Percentiles rank a stretch among this genome's conserved stretches.
phyloP scores from a whole-genome alignment of 1,140 invertebrate species.

The Ceratina australensis region DNA sequence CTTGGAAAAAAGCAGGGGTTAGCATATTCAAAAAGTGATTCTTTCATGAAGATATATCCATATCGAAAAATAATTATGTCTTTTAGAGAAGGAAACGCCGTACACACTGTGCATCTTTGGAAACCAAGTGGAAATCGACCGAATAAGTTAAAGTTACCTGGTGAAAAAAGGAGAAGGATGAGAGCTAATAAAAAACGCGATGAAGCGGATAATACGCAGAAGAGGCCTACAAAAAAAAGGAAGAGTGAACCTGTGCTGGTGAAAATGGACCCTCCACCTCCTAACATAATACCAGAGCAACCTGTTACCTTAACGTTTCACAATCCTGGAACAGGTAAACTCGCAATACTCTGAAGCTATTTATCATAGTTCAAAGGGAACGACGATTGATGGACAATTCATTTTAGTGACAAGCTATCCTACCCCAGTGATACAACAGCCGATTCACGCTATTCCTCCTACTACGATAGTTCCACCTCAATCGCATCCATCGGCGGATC shows the following conservation, averaged over 20 bases:
- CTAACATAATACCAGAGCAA: slow-evolving; percentile 62
- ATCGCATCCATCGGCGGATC: slow-evolving; percentile 39
- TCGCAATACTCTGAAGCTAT: not conserved
- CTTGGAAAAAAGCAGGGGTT: slow-evolving; percentile 77
- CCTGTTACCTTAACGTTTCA: slow-evolving; percentile 62
- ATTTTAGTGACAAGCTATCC: slow-evolving; percentile 66
- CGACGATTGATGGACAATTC: slow-evolving; percentile 30
- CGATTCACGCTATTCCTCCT: slow-evolving; percentile 63
- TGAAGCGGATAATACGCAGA: slow-evolving; percentile 36
- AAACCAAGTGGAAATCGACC: slow-evolving; percentile 77
- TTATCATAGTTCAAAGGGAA: not conserved
- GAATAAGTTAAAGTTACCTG: slow-evolving; percentile 70
- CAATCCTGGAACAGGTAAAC: slow-evolving; percentile 58
- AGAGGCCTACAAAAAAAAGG: slow-evolving; percentile 42
- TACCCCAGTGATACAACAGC: slow-evolving; percentile 66
- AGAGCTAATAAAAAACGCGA: slow-evolving; percentile 58
- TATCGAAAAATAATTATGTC: not conserved
- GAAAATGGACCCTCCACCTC: slow-evolving; percentile 53
- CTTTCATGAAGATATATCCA: not conserved
- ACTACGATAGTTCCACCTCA: slow-evolving; percentile 55
- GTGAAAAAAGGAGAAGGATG: slow-evolving; percentile 68
- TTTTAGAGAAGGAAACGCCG: slow-evolving; percentile 74
- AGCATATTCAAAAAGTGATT: not conserved
- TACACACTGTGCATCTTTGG: slow-evolving; percentile 77
- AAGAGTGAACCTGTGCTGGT: slow-evolving; percentile 50